Conservation (phyloP, 2,888 invertebrate species). For the Eueremaeus valkanovi region DNA sequence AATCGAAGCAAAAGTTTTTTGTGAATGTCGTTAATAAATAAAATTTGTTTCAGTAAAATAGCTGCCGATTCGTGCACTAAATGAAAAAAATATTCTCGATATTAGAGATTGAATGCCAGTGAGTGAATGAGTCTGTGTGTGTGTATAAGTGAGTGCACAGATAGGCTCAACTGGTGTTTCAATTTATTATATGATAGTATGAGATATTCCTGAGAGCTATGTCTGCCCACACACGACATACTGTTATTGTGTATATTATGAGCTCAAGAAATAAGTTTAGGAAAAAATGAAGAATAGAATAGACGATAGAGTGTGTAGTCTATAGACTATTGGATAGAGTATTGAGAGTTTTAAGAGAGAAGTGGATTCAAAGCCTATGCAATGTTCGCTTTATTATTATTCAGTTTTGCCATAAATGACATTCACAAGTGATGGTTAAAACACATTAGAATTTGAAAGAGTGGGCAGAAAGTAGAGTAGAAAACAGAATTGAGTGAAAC, state of each 20-base stretch:
- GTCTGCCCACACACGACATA: background rate
- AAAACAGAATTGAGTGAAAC: too few relatives aligned
- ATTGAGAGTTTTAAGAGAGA: too few relatives aligned
- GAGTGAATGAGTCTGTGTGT: background rate
- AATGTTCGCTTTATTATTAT: background rate
- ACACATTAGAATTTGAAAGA: background rate
- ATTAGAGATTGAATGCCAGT: too few relatives aligned
- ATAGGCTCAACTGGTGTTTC: constrained; percentile 13
- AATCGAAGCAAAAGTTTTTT: background rate
- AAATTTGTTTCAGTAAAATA: background rate
- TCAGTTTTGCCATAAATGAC: background rate
- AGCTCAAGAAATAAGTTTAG: background rate
- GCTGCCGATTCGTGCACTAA: background rate
- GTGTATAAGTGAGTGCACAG: background rate
- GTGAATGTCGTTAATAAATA: background rate
- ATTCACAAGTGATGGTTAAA: background rate
- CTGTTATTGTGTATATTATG: too few relatives aligned
- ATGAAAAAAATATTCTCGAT: too few relatives aligned
- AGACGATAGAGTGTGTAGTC: too few relatives aligned
- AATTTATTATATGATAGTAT: too few relatives aligned
- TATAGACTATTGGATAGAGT: too few relatives aligned
- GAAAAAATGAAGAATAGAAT: too few relatives aligned
- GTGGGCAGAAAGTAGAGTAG: too few relatives aligned
- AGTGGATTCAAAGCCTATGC: background rate
- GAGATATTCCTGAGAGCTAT: too few relatives aligned